Evolutionary conservation across 2,797 vertebrate species (phyloP), one percentile per base, ranked within the genome.

Genomic region (Hippocampus kuda): DNA sequence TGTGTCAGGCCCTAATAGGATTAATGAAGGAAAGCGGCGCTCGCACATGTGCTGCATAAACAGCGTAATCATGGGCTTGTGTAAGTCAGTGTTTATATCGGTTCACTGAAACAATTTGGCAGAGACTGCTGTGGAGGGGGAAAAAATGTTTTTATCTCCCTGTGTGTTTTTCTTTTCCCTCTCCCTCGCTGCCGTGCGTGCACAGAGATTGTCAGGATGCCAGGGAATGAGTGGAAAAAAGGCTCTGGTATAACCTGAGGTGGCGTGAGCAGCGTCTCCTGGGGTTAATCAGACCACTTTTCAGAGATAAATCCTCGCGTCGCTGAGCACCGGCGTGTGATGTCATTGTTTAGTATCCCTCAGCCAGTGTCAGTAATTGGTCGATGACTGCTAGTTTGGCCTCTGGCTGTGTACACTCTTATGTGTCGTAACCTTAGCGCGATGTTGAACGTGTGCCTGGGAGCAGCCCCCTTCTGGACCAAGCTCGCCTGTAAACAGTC

Each of bases 291-390:
- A 90, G 84, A 70, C 20, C 72, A 71, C 80, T 78, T 74, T 77
- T 77, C 68, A 11, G 72, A 83, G 86, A 87, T 87, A 77, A 81
- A 87, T 89, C 83, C 69, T 80, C 77, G 74, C 22, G 59, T 84
- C 80, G 51, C 60, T 6, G 16, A 70, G 78, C 65, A 8, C 67
- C 65, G 65, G 71, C 70, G 73, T 5, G 30, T 89, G 87, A 90
- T 86, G 83, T 90, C 85, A 89, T 89, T 88, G 87, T 89, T 89
- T 90, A 89, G 88, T 85, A 87, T 88, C 80, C 82, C 72, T 70
- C 74, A 70, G 82, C 76, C 76, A 72, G 78, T 75, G 81, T 83
- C 81, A 10, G 84, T 81, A 82, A 83, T 86, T 60, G 74, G 72
- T 73, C 80, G 67, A 74, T 82, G 81, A 84, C 83, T 67, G 73